These are phyloP conservation scores for Cyprinus carpio DNA, from an alignment of 2,113 vertebrate genomes.

Conservation along the genomic window DNA sequence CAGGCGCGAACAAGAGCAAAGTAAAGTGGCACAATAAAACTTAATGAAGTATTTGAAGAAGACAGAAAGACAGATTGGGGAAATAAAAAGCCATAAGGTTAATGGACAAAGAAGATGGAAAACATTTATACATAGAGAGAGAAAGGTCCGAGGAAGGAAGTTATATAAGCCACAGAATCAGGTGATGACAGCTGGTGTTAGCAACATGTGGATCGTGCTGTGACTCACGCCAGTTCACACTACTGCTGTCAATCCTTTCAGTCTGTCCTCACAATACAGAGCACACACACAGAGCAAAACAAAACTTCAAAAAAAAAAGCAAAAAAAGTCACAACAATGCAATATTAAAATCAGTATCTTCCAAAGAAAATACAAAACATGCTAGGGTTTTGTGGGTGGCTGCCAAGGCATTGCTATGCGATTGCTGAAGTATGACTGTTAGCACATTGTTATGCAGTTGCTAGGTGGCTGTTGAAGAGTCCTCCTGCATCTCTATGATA, in stretches of 20 bases:
- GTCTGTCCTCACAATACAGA: background rate
- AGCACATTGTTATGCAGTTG: background rate
- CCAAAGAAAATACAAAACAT: background rate
- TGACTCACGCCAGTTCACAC: constrained; percentile 11
- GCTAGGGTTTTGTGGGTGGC: background rate
- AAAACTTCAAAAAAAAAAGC: too few species aligned
- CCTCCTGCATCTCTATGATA: background rate
- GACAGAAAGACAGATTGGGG: background rate
- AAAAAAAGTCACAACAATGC: too few species aligned
- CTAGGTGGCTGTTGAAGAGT: background rate
- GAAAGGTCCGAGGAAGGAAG: background rate
- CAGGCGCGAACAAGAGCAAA: background rate
- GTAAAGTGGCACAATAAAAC: background rate
- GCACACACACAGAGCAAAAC: background rate
- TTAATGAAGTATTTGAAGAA: background rate
- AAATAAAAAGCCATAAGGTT: background rate
- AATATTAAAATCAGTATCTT: background rate
- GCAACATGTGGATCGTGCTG: background rate
- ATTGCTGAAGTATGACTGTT: too few species aligned
- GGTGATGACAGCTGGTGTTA: constrained; percentile 18
- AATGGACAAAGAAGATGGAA: background rate
- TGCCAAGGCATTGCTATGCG: background rate
- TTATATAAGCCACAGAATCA: constrained; percentile 26
- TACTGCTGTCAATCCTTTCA: constrained; percentile 2
- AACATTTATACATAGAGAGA: background rate